Conservation (phyloP, 2,888 invertebrate species). For the Lithosia quadra region DNA sequence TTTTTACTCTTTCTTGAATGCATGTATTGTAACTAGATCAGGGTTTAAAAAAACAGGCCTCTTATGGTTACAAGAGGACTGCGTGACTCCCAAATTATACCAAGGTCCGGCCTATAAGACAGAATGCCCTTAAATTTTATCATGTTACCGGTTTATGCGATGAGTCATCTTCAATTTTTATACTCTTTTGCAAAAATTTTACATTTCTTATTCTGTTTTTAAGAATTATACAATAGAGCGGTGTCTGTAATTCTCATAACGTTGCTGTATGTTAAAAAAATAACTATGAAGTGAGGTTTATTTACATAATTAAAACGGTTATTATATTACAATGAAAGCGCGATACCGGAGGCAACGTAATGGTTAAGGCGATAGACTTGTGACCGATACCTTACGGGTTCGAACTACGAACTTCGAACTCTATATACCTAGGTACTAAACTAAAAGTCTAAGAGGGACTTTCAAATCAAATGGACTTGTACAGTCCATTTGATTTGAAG, state of each 20-base stretch:
- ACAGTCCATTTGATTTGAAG: not conserved
- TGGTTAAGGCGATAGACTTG: not conserved
- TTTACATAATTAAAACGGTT: conserved; percentile 10
- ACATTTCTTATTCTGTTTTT: conserved; percentile 1
- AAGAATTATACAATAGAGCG: conserved; percentile 12
- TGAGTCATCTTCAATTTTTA: conserved; percentile 35
- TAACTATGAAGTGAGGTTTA: conserved; percentile 7
- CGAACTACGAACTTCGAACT: not conserved
- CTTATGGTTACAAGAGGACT: conserved; percentile 11
- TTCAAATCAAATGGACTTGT: too few species aligned
- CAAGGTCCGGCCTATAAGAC: conserved; percentile 16
- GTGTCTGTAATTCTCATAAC: not conserved
- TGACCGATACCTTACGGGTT: not conserved
- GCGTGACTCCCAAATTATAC: conserved; percentile 35
- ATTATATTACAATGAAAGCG: conserved; percentile 5
- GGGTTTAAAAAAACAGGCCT: conserved; percentile 13
- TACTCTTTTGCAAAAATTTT: not conserved
- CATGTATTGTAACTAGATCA: not conserved
- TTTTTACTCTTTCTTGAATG: not conserved
- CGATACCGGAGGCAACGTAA: not conserved
- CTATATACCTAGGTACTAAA: too few species aligned
- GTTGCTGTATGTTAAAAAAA: conserved; percentile 1
- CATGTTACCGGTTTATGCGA: conserved; percentile 23
- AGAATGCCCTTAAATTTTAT: conserved; percentile 38
- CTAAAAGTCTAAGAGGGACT: too few species aligned